Evolutionary conservation across 2,888 invertebrate genomes (phyloP).

Genomic region (Chloroclysta siterata): DNA sequence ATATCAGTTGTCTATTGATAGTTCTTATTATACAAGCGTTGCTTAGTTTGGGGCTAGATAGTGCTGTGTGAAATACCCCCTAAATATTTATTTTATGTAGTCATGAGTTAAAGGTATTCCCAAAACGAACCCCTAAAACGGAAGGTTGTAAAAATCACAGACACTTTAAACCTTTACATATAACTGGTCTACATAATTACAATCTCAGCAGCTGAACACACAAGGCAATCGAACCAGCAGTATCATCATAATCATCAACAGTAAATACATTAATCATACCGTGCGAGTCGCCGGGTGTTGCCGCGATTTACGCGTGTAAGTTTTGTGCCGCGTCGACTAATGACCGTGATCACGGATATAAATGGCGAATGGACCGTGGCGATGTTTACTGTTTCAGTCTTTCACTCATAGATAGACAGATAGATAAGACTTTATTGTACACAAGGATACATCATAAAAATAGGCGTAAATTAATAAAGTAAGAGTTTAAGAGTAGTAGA

Average conservation of each 20-base stretch:
- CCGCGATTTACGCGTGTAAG: conserved; percentile 68
- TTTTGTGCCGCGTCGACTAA: conserved; percentile 71
- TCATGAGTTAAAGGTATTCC: too few species aligned
- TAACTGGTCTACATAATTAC: not conserved
- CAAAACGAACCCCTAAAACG: too few species aligned
- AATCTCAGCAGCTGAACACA: not conserved
- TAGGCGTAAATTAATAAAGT: too few species aligned
- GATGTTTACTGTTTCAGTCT: conserved; percentile 24
- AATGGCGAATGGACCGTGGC: conserved; percentile 41
- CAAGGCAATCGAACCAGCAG: conserved; percentile 11
- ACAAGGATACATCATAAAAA: too few species aligned
- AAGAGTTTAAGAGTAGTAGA: too few species aligned
- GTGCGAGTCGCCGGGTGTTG: conserved; percentile 70
- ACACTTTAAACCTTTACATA: not conserved
- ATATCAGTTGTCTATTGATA: too few species aligned
- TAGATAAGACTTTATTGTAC: too few species aligned
- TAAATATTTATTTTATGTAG: too few species aligned
- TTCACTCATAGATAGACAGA: too few species aligned
- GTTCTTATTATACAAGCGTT: too few species aligned
- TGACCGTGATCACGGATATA: conserved; percentile 67
- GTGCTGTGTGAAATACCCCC: too few species aligned
- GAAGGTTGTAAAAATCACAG: not conserved
- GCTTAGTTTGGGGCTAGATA: too few species aligned
- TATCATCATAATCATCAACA: not conserved
- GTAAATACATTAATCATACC: conserved; percentile 69